Percentiles rank a stretch among this genome's conserved stretches.
These are phyloP conservation scores for Drosophila koepferae DNA, from an alignment of 2,888 invertebrate species.

Conservation along the genomic window DNA sequence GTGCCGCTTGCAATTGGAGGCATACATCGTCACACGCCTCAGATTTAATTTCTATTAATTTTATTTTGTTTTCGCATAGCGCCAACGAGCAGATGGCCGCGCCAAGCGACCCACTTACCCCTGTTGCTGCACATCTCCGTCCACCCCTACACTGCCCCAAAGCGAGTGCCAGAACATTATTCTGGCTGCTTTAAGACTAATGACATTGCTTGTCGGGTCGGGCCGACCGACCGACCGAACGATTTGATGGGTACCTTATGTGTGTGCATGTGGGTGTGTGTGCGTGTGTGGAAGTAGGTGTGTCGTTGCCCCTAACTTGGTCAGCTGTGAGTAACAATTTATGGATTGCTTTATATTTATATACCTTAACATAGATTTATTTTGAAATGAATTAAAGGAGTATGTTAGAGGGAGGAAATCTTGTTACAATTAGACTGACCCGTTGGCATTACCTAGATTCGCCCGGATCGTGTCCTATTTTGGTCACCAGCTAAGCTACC, in stretches of 20 bases:
- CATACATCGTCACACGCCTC: constrained; percentile 41
- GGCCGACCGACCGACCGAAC: constrained; percentile 28
- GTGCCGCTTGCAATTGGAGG: constrained; percentile 30
- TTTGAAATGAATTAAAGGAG: too few species aligned
- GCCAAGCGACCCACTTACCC: constrained; percentile 53
- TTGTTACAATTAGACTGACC: background rate
- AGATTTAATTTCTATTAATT: constrained; percentile 51
- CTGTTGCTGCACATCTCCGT: constrained; percentile 14
- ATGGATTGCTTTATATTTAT: constrained; percentile 5
- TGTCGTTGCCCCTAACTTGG: constrained; percentile 28
- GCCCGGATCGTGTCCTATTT: constrained; percentile 41
- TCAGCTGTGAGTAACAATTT: constrained; percentile 13
- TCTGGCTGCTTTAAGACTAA: constrained; percentile 53
- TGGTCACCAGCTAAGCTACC: constrained; percentile 25
- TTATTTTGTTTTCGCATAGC: constrained; percentile 29
- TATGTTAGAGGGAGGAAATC: background rate
- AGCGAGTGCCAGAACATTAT: constrained; percentile 3
- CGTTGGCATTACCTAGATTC: constrained; percentile 9
- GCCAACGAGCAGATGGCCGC: constrained; percentile 18
- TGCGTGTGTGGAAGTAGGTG: constrained; percentile 18
- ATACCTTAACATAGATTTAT: background rate
- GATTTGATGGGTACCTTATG: constrained; percentile 6
- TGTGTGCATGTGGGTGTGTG: constrained; percentile 9
- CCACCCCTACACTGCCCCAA: background rate
- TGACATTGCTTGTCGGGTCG: constrained; percentile 57